These are phyloP conservation scores for Gouania willdenowi DNA, from an alignment of 2,797 vertebrate genomes.

Conservation along the genomic window DNA sequence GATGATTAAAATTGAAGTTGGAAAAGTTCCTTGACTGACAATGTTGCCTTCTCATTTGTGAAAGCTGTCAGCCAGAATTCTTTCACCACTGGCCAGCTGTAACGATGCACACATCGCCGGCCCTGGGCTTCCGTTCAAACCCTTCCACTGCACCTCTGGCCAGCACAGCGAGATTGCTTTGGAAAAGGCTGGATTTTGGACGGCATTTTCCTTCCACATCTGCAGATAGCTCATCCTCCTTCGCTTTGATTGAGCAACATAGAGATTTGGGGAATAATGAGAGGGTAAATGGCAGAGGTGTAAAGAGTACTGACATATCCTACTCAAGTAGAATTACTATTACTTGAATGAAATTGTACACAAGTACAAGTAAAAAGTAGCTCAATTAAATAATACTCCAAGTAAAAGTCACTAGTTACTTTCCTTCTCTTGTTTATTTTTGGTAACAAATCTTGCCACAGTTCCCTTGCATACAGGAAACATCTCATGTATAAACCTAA, in stretches of 20 bases:
- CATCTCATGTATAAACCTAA: no score
- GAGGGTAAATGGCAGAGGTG: no score
- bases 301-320: no score
- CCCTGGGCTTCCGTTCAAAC: slow-evolving; percentile 14
- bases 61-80: slow-evolving; percentile 30
- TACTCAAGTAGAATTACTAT: no score
- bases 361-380: no score
- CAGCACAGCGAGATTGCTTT: slow-evolving; percentile 15
- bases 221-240: slow-evolving; percentile 35
- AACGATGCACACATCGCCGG: slow-evolving; percentile 13
- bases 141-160: slow-evolving; percentile 16
- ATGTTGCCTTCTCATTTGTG: slow-evolving; percentile 11
- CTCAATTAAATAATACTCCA: no score
- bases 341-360: no score
- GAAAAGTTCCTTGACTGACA: slow-evolving; percentile 32
- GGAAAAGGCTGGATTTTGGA: background rate
- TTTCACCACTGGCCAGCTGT: slow-evolving; percentile 42
- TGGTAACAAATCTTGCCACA: no score
- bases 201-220: slow-evolving; percentile 39
- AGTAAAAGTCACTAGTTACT: no score
- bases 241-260: slow-evolving; percentile 12
- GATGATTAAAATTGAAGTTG: slow-evolving; percentile 25
- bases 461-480: no score
- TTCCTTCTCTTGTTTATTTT: no score
- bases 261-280: slow-evolving; percentile 48